Conservation (phyloP, 2,113 vertebrate species). For the Leptosomus discolor region DNA sequence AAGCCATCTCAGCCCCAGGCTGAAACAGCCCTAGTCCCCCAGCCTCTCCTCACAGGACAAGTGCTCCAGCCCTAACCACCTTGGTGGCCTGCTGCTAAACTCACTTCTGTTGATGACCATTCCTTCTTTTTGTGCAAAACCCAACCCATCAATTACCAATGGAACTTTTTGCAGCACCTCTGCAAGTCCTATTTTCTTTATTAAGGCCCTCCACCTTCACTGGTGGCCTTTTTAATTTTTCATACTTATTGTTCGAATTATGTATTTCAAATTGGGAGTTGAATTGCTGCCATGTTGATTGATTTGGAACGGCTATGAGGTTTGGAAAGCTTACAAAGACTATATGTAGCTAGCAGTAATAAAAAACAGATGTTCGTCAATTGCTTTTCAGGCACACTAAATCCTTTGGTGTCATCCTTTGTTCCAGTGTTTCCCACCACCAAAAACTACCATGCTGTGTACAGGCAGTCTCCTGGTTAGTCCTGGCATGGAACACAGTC, state of each 20-base stretch:
- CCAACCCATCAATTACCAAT: background rate
- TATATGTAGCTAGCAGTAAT: background rate
- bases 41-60: background rate
- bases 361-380: background rate
- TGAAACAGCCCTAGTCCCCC: background rate
- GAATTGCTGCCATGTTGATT: background rate
- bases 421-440: background rate
- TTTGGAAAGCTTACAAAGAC: background rate
- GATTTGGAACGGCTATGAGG: background rate
- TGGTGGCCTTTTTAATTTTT: background rate
- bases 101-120: background rate
- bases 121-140: background rate
- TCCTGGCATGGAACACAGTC: rapidly evolving
- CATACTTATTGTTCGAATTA: background rate
- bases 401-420: background rate
- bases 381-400: background rate
- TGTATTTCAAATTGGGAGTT: background rate
- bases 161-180: background rate
- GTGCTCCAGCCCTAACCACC: background rate
- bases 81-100: background rate
- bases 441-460: background rate
- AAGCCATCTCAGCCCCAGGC: background rate
- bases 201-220: background rate
- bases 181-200: background rate
- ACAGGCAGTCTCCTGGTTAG: background rate